A percentile compares a stretch with the other conserved stretches of the same genome.
Evolutionary conservation across 2,797 vertebrate genomes (phyloP).

Genomic region (Hippoglossus hippoglossus): DNA sequence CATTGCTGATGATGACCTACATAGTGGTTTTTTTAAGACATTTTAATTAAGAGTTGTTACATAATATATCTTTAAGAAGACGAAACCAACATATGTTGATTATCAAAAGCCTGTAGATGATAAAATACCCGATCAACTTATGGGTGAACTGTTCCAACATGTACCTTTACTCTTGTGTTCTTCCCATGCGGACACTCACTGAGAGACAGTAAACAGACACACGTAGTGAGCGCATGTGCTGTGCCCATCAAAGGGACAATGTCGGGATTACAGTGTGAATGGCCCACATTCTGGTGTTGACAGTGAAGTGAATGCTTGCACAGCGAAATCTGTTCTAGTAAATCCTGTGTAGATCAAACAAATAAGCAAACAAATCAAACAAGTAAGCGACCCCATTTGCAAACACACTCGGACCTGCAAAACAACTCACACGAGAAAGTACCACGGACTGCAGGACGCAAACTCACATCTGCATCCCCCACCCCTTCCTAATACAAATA

Average conservation of each 20-base stretch:
- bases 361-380: slow-evolving; percentile 33
- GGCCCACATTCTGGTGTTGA: slow-evolving; percentile 53
- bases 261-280: slow-evolving; percentile 60
- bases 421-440: neutral
- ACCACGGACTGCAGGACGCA: neutral
- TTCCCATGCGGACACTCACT: slow-evolving; percentile 2
- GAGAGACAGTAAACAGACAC: slow-evolving; percentile 4
- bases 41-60: too few relatives aligned
- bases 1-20: too few relatives aligned
- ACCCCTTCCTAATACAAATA: neutral
- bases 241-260: slow-evolving; percentile 54
- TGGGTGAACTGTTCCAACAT: neutral
- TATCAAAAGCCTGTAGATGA: too few relatives aligned
- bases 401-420: slow-evolving; percentile 6
- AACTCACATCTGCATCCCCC: slow-evolving; percentile 9
- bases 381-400: neutral
- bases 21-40: too few relatives aligned
- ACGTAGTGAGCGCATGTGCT: slow-evolving; percentile 12
- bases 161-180: neutral
- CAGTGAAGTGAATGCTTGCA: slow-evolving; percentile 58
- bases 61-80: neutral
- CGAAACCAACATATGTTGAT: neutral
- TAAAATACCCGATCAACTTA: neutral
- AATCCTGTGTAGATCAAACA: slow-evolving; percentile 41
- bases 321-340: slow-evolving; percentile 54